Evolutionary conservation across 2,113 vertebrate genomes (phyloP).

Genomic region (Microcebus lehilahytsara): DNA sequence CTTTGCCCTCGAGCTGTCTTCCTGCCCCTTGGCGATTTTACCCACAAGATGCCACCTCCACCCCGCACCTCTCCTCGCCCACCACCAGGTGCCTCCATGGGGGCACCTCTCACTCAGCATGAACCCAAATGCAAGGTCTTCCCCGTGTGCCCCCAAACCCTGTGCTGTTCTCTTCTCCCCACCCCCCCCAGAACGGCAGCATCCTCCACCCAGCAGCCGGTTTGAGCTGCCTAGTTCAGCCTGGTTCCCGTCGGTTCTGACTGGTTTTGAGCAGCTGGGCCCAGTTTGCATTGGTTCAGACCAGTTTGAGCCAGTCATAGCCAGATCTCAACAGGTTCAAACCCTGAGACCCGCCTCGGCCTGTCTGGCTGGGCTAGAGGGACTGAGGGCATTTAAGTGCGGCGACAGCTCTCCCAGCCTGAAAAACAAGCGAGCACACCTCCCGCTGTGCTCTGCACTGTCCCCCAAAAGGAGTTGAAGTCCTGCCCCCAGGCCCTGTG

Average conservation of each 20-base stretch:
- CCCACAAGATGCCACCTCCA: fast-evolving
- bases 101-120: not conserved
- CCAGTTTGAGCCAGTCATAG: not conserved
- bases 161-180: not conserved
- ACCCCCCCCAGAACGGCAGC: not conserved
- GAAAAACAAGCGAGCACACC: not conserved
- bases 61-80: not conserved
- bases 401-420: not conserved
- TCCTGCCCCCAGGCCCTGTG: no score
- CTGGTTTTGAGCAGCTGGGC: not conserved
- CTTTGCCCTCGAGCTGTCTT: not conserved
- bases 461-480: no score
- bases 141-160: not conserved
- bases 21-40: no score
- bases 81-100: not conserved
- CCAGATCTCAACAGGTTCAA: not conserved
- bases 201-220: fast-evolving
- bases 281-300: not conserved
- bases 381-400: not conserved
- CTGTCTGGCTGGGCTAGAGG: not conserved
- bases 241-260: not conserved
- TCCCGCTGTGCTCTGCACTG: not conserved
- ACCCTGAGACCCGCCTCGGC: not conserved
- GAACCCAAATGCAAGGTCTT: not conserved
- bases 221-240: not conserved